Evolutionary conservation across 1,140 invertebrate genomes (phyloP), one percentile per base, ranked within the genome.

Genomic region (Leptonema lineaticorne): DNA sequence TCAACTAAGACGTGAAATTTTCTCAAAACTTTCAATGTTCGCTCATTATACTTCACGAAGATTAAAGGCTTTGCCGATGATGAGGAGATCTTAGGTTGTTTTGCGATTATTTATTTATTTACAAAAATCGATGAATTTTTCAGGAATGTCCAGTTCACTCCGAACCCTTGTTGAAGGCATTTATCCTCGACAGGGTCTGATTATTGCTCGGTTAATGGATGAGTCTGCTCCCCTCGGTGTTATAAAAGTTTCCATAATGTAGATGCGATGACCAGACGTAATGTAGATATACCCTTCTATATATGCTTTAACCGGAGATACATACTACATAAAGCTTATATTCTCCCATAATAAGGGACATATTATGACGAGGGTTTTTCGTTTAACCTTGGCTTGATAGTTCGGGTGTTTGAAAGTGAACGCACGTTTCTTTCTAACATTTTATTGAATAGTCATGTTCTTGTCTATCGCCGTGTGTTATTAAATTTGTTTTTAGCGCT

Each of bases 291-390:
- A 5, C 20, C 20, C 45, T n/a, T 46, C 27, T 16, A n/a, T n/a
- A n/a, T 30, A 22, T 33, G 24, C 18, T 56, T 14, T 56, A n/a
- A n/a, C n/a, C n/a, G 57, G 26, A 29, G 56, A 28, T 28, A 5
- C n/a, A 9, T 56, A 56, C 22, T 58, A 2, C 57, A 33, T 59
- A 59, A 46, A 56, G 66, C 45, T 71, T 67, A 65, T 68, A 71
- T 72, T 62, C 58, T 2, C 48, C 20, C 46, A 30, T 64, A 66
- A 69, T 69, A 59, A 66, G 63, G 70, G 70, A 65, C 70, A 68
- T 67, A 66, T 72, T 72, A 72, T 69, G 70, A 71, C 59, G 70
- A 69, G 63, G 70, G 70, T 69, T 33, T 63, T 24, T 57, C 70
- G 37, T 72, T 67, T 68, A 65, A 65, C 56, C 37, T 41, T 41